Evolutionary conservation across 2,797 vertebrate genomes (phyloP).

Genomic region (Eurystomus glaucurus): DNA sequence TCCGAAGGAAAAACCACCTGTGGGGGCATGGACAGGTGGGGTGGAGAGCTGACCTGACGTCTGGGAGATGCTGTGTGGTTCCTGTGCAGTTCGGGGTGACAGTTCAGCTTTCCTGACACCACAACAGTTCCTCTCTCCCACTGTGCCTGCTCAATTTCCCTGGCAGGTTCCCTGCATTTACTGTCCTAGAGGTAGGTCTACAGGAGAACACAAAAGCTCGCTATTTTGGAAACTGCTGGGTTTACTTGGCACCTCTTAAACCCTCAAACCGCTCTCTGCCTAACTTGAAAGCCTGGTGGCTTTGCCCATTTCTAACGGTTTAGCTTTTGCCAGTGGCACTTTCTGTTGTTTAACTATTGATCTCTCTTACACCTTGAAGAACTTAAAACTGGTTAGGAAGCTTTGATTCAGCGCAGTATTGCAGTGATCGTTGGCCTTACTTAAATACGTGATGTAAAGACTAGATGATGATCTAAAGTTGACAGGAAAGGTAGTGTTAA

Average conservation of each 20-base stretch:
- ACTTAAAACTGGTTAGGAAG: not conserved
- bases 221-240: not conserved
- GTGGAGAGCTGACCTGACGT: not conserved
- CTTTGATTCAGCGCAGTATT: not conserved
- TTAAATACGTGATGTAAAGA: constrained; percentile 15
- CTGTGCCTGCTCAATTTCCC: not conserved
- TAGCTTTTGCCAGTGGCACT: not conserved
- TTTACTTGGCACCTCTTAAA: constrained; percentile 2
- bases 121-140: not conserved
- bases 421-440: not conserved
- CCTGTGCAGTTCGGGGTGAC: accelerated
- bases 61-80: not conserved
- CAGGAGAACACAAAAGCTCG: not conserved
- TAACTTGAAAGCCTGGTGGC: not conserved
- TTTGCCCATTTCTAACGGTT: not conserved
- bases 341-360: not conserved
- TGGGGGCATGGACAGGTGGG: not conserved
- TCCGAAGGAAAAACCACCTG: not conserved
- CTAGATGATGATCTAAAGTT: constrained; percentile 55
- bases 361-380: constrained; percentile 20
- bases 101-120: not conserved
- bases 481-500: constrained; percentile 66
- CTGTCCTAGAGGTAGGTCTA: not conserved
- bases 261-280: not conserved
- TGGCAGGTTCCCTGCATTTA: not conserved